Conservation (phyloP, 2,797 vertebrate species). For the Chaenodraco wilsoni region DNA sequence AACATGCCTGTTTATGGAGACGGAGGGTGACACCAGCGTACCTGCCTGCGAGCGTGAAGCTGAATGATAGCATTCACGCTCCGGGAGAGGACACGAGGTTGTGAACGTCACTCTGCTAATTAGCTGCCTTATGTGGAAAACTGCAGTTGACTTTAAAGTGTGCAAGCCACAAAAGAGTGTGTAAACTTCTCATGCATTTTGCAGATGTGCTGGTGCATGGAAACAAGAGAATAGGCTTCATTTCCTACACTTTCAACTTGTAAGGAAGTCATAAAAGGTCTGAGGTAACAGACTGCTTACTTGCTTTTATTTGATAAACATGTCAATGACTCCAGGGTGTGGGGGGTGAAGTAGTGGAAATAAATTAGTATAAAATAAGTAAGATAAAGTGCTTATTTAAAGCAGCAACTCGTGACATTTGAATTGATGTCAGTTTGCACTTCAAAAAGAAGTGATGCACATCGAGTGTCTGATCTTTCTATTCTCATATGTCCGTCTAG, state of each 20-base stretch:
- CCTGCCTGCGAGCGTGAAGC: constrained; percentile 67
- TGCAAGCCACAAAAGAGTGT: constrained; percentile 10
- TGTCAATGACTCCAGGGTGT: neutral
- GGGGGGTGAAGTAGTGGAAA: neutral
- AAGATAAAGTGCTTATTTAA: neutral
- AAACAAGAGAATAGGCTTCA: neutral
- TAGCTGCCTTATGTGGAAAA: constrained; percentile 48
- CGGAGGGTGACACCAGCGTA: constrained; percentile 67
- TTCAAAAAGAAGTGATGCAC: neutral
- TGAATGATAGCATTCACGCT: constrained; percentile 62
- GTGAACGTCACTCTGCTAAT: constrained; percentile 50
- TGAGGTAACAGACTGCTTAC: constrained; percentile 1
- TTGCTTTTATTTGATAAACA: neutral
- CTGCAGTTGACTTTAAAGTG: constrained; percentile 26
- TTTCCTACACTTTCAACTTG: neutral
- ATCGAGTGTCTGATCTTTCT: neutral
- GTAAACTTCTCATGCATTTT: constrained; percentile 9
- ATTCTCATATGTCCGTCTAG: neutral
- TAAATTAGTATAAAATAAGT: neutral
- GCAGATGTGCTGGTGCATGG: neutral
- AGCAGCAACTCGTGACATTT: neutral
- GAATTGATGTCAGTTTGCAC: neutral
- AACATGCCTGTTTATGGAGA: constrained; percentile 74
- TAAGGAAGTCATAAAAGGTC: constrained; percentile 5
- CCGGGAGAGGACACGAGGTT: constrained; percentile 17